phyloP scores from a whole-genome alignment of 2,113 vertebrate species.

The Circaetus gallicus region DNA sequence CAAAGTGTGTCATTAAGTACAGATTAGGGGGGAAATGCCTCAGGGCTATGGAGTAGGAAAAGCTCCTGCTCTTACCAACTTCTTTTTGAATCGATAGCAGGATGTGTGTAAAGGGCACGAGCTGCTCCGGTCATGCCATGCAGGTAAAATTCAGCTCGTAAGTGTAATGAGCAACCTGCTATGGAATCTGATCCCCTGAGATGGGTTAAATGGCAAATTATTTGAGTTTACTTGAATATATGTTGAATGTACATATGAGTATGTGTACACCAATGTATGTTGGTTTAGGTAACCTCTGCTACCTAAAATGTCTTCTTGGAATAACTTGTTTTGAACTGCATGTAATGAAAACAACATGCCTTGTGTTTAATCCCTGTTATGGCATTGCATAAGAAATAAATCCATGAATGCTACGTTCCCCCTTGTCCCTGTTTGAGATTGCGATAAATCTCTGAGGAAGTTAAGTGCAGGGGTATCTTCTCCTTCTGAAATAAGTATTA shows the following conservation, averaged over 20 bases:
- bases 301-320: background rate
- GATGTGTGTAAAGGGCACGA: background rate
- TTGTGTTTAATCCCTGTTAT: background rate
- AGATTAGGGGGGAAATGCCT: rapidly evolving
- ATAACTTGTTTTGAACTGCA: background rate
- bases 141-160: background rate
- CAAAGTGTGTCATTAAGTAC: background rate
- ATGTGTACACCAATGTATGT: rapidly evolving
- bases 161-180: background rate
- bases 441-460: background rate
- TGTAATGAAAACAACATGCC: background rate
- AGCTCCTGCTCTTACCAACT: background rate
- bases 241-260: rapidly evolving
- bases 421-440: background rate
- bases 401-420: background rate
- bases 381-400: background rate
- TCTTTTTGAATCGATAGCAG: background rate
- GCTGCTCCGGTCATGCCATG: background rate
- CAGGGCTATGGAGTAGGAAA: background rate
- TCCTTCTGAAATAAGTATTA: background rate
- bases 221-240: background rate
- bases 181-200: background rate
- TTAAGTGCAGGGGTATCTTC: background rate
- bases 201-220: background rate
- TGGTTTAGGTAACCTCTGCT: background rate